Percentiles rank a stretch among this genome's conserved stretches.
Evolutionary conservation across 2,797 vertebrate species (phyloP).

Genomic region (Gymnothorax reevesii): DNA sequence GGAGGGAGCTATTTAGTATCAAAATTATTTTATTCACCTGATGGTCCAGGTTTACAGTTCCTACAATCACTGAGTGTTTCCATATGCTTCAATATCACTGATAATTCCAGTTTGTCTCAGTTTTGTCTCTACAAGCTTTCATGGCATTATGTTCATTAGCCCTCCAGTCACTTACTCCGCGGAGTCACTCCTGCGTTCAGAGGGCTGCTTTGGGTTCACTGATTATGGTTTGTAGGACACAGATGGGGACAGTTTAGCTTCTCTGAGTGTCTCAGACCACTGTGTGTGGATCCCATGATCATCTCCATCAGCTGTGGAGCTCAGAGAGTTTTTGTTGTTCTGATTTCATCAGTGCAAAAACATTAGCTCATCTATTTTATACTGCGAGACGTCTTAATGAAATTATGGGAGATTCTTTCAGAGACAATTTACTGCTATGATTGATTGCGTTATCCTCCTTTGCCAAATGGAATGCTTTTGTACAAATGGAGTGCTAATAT

Average conservation of each 20-base stretch:
- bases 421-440: neutral
- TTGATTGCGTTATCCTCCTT: neutral
- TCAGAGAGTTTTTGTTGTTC: constrained; percentile 49
- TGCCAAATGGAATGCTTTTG: neutral
- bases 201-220: neutral
- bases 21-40: neutral
- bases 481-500: neutral
- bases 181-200: neutral
- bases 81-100: neutral
- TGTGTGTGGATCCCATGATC: constrained; percentile 37
- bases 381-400: neutral
- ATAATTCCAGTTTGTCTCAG: neutral
- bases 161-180: neutral
- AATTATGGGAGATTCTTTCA: neutral
- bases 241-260: constrained; percentile 24
- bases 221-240: constrained; percentile 13
- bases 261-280: constrained; percentile 30
- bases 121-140: neutral
- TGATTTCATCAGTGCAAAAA: neutral
- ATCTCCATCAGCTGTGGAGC: constrained; percentile 26
- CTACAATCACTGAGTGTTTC: neutral
- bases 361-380: neutral
- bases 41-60: neutral
- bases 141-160: neutral
- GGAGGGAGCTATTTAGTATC: neutral